phyloP scores from a whole-genome alignment of 2,113 vertebrate species.

The Ondatra zibethicus region DNA sequence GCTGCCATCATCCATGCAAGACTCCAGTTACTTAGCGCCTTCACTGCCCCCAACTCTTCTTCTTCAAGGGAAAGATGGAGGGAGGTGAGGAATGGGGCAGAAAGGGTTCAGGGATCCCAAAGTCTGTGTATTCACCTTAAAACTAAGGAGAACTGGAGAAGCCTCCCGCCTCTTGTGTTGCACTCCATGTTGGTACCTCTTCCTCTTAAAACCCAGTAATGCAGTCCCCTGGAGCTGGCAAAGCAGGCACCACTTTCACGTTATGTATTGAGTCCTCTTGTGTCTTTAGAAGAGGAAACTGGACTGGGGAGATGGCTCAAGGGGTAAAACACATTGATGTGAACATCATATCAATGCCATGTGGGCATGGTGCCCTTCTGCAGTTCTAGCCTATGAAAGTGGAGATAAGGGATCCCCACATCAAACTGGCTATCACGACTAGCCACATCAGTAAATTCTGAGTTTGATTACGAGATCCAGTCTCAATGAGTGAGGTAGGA shows the following conservation, averaged over 20 bases:
- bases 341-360: no score
- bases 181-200: neutral
- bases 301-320: neutral
- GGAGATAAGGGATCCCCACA: neutral
- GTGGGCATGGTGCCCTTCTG: no score
- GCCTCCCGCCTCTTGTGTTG: rapidly evolving
- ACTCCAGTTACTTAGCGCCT: neutral
- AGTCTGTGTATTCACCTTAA: neutral
- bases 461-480: neutral
- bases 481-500: neutral
- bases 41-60: neutral
- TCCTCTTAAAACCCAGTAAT: neutral
- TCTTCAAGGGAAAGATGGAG: neutral
- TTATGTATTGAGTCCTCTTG: neutral
- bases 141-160: neutral
- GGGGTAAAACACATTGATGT: neutral
- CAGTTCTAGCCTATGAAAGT: neutral
- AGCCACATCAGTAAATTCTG: neutral
- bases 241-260: neutral
- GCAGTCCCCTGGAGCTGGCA: neutral
- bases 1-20: neutral
- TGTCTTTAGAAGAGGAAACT: neutral
- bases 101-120: neutral
- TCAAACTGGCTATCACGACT: neutral
- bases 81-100: neutral